These are phyloP conservation scores for Theropithecus gelada DNA, from an alignment of 2,113 vertebrate genomes.

Conservation along the genomic window DNA sequence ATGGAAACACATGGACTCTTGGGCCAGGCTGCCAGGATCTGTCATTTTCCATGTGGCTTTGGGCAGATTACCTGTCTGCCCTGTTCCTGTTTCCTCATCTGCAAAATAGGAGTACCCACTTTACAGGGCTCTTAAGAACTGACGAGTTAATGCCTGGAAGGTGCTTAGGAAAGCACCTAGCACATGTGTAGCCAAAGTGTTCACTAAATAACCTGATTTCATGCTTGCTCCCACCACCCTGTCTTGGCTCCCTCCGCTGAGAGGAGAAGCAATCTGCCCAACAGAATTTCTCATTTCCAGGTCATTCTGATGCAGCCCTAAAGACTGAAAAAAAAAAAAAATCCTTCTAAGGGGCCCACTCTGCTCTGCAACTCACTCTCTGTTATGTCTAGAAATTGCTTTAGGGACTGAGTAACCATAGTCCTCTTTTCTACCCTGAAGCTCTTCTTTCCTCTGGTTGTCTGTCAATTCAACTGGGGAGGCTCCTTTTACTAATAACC, in stretches of 20 bases:
- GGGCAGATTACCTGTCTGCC: not conserved
- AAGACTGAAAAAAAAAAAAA: not conserved
- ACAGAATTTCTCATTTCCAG: not conserved
- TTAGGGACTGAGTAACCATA: no score
- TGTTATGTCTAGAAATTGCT: accelerated
- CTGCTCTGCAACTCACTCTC: no score
- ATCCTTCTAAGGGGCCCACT: accelerated
- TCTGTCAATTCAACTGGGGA: no score
- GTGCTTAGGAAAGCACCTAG: not conserved
- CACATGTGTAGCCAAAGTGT: accelerated
- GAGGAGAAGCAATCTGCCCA: not conserved
- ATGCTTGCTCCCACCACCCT: accelerated
- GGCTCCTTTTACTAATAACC: not conserved
- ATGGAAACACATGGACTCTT: not conserved
- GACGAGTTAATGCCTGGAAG: not conserved
- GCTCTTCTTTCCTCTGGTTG: not conserved
- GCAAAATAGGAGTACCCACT: not conserved
- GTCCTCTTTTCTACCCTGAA: not conserved
- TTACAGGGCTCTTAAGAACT: not conserved
- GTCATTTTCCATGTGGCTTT: not conserved
- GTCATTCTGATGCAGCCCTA: not conserved
- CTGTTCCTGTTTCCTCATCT: not conserved
- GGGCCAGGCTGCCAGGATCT: no score
- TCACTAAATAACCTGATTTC: not conserved
- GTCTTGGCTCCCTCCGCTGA: not conserved